Percentiles rank a stretch among this genome's conserved stretches.
These are phyloP conservation scores for Bos javanicus DNA, from an alignment of 2,113 vertebrate species.

Conservation along the genomic window DNA sequence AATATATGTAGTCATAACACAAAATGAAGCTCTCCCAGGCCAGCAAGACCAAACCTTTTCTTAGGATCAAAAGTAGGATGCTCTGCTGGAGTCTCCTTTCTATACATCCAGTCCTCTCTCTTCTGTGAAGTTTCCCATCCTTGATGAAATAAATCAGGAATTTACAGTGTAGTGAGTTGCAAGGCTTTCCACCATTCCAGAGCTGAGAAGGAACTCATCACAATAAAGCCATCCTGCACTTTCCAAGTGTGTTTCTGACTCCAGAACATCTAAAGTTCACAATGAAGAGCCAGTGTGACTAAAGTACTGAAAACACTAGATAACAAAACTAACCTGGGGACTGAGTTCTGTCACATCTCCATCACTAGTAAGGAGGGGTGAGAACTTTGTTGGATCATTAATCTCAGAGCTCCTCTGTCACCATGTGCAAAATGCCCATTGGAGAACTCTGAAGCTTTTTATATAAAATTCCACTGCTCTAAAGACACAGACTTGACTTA, in stretches of 20 bases:
- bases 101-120: neutral
- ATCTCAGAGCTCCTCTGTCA: neutral
- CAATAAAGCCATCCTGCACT: neutral
- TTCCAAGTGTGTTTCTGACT: neutral
- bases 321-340: neutral
- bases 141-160: neutral
- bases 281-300: neutral
- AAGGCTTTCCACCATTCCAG: neutral
- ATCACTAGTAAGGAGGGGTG: neutral
- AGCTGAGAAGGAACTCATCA: neutral
- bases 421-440: neutral
- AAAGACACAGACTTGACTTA: neutral
- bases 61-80: neutral
- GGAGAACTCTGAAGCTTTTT: neutral
- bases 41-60: neutral
- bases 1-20: neutral
- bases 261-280: neutral
- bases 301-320: neutral
- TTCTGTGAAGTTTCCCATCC: neutral
- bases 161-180: neutral
- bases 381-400: neutral
- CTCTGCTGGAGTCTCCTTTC: neutral
- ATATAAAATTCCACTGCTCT: neutral
- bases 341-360: neutral
- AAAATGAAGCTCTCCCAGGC: neutral